Conservation (phyloP, 2,113 vertebrate genomes). For the Stercorarius parasiticus region DNA sequence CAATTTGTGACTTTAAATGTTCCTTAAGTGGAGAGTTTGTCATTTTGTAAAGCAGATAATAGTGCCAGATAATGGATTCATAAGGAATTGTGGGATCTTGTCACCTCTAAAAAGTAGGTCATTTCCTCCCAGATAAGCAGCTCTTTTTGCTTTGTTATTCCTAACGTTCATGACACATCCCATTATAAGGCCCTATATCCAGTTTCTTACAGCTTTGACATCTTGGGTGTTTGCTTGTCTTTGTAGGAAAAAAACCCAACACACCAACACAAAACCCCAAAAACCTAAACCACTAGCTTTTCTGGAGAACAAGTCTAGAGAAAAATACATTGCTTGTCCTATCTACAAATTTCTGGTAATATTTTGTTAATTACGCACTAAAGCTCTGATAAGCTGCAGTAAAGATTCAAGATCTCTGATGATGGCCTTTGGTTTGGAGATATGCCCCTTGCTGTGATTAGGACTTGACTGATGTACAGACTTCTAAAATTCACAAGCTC, state of each 20-base stretch:
- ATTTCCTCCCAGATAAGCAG: background rate
- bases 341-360: background rate
- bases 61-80: background rate
- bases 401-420: background rate
- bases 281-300: fast-evolving
- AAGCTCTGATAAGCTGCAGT: background rate
- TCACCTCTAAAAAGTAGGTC: background rate
- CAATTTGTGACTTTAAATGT: background rate
- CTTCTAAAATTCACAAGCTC: background rate
- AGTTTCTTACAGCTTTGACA: background rate
- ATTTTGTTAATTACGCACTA: background rate
- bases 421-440: background rate
- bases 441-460: background rate
- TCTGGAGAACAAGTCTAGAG: background rate
- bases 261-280: fast-evolving
- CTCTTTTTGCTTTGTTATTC: background rate
- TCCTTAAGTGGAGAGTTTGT: background rate
- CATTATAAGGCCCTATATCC: background rate
- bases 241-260: background rate
- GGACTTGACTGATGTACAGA: background rate
- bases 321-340: background rate
- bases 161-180: background rate
- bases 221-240: background rate
- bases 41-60: constrained; percentile 7
- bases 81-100: background rate